These are phyloP conservation scores for Drosophila albomicans DNA, from an alignment of 1,140 invertebrate species.

Conservation along the genomic window DNA sequence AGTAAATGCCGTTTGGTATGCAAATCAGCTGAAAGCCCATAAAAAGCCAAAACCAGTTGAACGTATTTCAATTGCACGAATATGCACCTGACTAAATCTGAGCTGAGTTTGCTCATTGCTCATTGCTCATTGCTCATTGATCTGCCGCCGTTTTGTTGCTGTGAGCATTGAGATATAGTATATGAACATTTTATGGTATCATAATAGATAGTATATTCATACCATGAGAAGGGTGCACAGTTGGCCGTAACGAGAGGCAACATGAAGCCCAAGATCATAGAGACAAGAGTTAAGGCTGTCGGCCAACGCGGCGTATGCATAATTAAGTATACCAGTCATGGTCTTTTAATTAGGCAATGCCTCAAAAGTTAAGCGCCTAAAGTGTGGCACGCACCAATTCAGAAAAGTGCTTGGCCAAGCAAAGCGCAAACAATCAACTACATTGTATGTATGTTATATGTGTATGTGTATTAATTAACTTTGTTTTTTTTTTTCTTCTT, in stretches of 20 bases:
- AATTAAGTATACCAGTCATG: conserved; percentile 18
- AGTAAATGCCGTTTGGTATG: conserved; percentile 20
- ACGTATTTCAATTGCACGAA: conserved; percentile 24
- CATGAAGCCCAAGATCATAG: not conserved
- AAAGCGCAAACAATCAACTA: not conserved
- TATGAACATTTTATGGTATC: not conserved
- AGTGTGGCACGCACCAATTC: conserved; percentile 42
- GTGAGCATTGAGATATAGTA: not conserved
- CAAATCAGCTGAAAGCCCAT: conserved; percentile 22
- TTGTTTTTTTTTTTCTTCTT: not conserved
- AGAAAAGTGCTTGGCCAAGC: conserved; percentile 42
- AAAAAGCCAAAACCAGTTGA: conserved; percentile 32
- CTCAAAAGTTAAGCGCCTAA: not conserved
- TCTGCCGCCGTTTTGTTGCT: too few relatives aligned
- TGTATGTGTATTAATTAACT: not conserved
- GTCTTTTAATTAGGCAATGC: conserved; percentile 13
- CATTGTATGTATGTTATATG: too few relatives aligned
- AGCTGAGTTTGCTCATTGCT: not conserved
- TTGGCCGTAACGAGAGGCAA: not conserved
- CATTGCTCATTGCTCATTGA: too few relatives aligned
- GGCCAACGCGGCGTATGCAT: conserved; percentile 15
- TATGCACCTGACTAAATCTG: not conserved
- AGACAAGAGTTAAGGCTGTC: not conserved
- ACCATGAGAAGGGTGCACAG: not conserved
- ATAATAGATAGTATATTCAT: not conserved